Base-by-base conservation (phyloP, 2,113 vertebrate species). In the Ramphastos sulfuratus region DNA sequence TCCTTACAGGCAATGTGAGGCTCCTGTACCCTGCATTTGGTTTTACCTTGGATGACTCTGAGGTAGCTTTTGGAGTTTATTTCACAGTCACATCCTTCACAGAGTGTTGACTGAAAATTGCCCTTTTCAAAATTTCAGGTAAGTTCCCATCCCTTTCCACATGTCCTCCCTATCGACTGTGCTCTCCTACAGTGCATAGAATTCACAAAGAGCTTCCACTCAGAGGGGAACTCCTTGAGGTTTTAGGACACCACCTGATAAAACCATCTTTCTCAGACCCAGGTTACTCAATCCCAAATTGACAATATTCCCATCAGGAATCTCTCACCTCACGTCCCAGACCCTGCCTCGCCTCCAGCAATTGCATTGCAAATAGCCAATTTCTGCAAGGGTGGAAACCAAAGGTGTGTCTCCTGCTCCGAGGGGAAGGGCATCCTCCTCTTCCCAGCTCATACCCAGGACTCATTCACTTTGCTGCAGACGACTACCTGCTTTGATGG, bases 381-480 rank as follows among this genome's bases (percentile, higher is more conserved):
- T 69, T 93, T 84, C 63, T 86, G 30, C 66, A 79, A 61, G 21
- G 63, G 72, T 4, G 88, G 44, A 90, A 92, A 84, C 58, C 81
- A 83, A 82, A 93, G 77, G 23, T 87, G 58, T 65, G 92, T 93
- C 31, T 86, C n/a, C 63, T 82, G 23, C 44, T 84, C n/a, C 3
- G 12, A 94, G 44, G 65, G 61, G 44, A 88, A 54, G 25, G 48
- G 37, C 44, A 93, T 79, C 70, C 89, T 95, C 86, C 70, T 93
- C 63, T 96, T 94, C 83, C 73, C 44, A 90, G 48, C 39, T 78
- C 61, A 78, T 20, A 87, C 89, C 81, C 66, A 69, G 61, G 82
- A 76, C 63, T 95, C 89, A 69, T 90, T 94, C 88, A 78, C 78
- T 95, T 89, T 84, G 63, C n/a, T 87, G 31, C 6, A 89, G 89